Base-by-base conservation (phyloP, 2,113 vertebrate genomes). In the Benthochromis sp. region DNA sequence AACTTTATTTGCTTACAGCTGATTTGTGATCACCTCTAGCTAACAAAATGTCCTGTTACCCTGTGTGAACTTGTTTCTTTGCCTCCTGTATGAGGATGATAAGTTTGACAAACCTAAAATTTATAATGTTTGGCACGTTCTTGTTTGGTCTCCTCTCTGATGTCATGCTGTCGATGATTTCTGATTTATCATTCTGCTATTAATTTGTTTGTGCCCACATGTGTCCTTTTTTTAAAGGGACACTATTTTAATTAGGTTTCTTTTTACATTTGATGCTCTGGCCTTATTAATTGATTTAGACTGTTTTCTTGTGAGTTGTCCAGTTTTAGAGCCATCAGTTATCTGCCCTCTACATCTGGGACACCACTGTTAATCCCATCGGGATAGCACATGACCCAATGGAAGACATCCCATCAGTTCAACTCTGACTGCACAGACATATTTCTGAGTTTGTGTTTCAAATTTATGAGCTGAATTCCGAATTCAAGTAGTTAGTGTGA, bases 291-390 rank as follows among this genome's bases (percentile, higher is more conserved):
- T 2, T 40, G 0, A 43, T 0, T 24, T 73, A 73, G 38, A 16
- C 38, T 45, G 12, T 71, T 71, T 71, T 71, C 36, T 9, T 43
- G n/a, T 16, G 3, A 24, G 38, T 71, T 43, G 38, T 71, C 66
- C 66, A 43, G 66, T 24, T 71, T 43, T 71, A 71, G 36, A 24
- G 38, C n/a, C n/a, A 71, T 21, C 38, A 6, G 0, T 9, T 71
- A 24, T 43, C n/a, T 43, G 66, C 66, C 38, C 21, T 71, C 38
- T 71, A 71, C 36, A 40, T 71, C 36, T 43, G 66, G 36, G 36
- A 0, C 0, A 24, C n/a, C n/a, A 43, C 66, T 24, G n/a, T 24
- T 40, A 24, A 71, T 71, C 66, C 5, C 36, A 43, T 4, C 5
- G 3, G 12, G 2, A 43, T 24, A 7, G 69, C 40, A 17, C 69